Base-by-base conservation (phyloP, 2,888 invertebrate genomes). In the Erpobdella octoculata region DNA sequence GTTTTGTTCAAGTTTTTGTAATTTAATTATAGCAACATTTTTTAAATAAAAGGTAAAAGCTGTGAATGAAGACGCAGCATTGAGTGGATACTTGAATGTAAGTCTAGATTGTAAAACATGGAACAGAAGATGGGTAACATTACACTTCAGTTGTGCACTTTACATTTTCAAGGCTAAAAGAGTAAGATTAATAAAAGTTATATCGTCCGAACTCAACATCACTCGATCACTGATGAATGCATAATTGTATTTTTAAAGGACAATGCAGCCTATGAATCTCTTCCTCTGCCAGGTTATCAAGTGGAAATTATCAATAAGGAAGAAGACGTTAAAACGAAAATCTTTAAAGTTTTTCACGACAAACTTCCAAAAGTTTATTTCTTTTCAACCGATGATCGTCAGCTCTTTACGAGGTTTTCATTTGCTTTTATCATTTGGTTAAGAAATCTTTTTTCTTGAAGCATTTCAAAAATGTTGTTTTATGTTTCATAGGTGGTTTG, bases 121-220 rank as follows among this genome's bases (percentile, higher is more conserved):
- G 87, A 81, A 81, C 21, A 82, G 81, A 73, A 80, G 87, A 74
- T 88, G 86, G 86, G 86, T 87, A 76, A 83, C 86, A 0, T 83
- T 87, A 25, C 86, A 86, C 73, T 78, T 81, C 3, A 86, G 87
- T 76, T 87, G 87, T 78, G 87, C 87, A 58, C 81, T 88, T 1
- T 88, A 87, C 76, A 82, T 82, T 36, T 84, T 82, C 77, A 81
- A 81, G 71, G 80, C 81, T 62, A 78, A 81, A 72, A 79, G 81
- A 79, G 83, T 83, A 8, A 37, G 12, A 4, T 21, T n/a, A n/a
- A 8, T 6, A 18, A n/a, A 3, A 3, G n/a, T 36, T 21, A 21
- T 28, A 25, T 53, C 18, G 53, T 53, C 28, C 18, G 9, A 41
- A 12, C 18, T 41, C 41, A 18, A 12, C 21, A 5, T 4, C 28